These are phyloP conservation scores for Acanthurus tractus DNA, from an alignment of 2,797 vertebrate genomes.

Conservation along the genomic window DNA sequence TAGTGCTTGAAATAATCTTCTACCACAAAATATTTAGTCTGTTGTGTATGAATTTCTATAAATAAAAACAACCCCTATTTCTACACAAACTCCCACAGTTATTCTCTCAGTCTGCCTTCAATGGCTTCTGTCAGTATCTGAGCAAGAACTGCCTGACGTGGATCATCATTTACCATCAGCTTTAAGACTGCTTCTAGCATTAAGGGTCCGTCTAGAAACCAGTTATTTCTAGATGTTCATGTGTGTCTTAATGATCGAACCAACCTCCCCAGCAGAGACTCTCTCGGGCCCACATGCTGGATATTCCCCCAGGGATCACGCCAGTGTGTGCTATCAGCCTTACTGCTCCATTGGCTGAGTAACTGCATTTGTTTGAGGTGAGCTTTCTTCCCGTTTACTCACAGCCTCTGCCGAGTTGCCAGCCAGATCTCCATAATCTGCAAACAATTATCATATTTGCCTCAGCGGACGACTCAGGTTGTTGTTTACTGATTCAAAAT, in stretches of 20 bases:
- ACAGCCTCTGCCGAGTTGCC: conserved; percentile 79
- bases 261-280: conserved; percentile 53
- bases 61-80: too few species aligned
- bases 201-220: conserved; percentile 25
- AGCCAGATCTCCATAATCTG: conserved; percentile 84
- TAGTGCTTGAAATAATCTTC: too few species aligned
- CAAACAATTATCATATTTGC: conserved; percentile 88
- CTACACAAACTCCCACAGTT: neutral
- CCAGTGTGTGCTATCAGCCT: conserved; percentile 49
- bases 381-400: conserved; percentile 83
- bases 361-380: conserved; percentile 82
- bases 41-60: too few species aligned
- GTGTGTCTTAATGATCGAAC: conserved; percentile 65
- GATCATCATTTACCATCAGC: conserved; percentile 3
- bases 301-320: conserved; percentile 61
- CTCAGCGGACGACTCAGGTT: conserved; percentile 78
- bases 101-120: conserved; percentile 5
- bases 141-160: neutral
- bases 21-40: too few species aligned
- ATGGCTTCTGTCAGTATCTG: neutral
- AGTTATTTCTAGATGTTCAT: conserved; percentile 52
- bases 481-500: conserved; percentile 84
- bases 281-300: conserved; percentile 53
- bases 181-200: conserved; percentile 25
- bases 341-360: conserved; percentile 68